Conservation (phyloP, 2,797 vertebrate species). For the Bovichtus diacanthus region DNA sequence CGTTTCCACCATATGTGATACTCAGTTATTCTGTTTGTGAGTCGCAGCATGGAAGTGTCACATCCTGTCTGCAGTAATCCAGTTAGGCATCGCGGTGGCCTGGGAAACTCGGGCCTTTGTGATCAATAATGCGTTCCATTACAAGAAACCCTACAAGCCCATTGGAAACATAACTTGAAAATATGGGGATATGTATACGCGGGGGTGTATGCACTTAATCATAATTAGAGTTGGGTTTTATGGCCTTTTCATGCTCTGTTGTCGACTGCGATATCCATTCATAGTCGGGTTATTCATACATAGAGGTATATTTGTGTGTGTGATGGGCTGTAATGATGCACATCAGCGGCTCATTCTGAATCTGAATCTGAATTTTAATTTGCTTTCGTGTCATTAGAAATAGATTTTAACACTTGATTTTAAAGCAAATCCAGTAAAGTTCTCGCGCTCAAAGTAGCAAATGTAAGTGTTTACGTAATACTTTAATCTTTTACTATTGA, state of each 20-base stretch:
- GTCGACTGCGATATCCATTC: not conserved
- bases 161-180: slow-evolving; percentile 20
- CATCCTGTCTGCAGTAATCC: slow-evolving; percentile 41
- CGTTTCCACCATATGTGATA: slow-evolving; percentile 49
- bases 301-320: not conserved
- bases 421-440: no score
- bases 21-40: slow-evolving; percentile 65
- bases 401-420: no score
- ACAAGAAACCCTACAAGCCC: not conserved
- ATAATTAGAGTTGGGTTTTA: not conserved
- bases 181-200: not conserved
- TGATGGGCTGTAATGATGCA: slow-evolving; percentile 4
- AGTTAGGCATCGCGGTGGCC: slow-evolving; percentile 3
- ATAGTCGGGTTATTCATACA: slow-evolving; percentile 6
- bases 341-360: slow-evolving; percentile 7
- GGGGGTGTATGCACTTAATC: slow-evolving; percentile 9
- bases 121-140: slow-evolving; percentile 10
- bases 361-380: slow-evolving; percentile 9
- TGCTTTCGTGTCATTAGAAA: slow-evolving; percentile 17
- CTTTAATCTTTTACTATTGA: not conserved
- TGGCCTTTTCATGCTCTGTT: not conserved
- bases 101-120: slow-evolving; percentile 6
- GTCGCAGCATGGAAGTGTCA: slow-evolving; percentile 50
- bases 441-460: no score
- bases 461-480: no score